phyloP scores from a whole-genome alignment of 1,140 invertebrate species.

The Euwallacea fornicatus region DNA sequence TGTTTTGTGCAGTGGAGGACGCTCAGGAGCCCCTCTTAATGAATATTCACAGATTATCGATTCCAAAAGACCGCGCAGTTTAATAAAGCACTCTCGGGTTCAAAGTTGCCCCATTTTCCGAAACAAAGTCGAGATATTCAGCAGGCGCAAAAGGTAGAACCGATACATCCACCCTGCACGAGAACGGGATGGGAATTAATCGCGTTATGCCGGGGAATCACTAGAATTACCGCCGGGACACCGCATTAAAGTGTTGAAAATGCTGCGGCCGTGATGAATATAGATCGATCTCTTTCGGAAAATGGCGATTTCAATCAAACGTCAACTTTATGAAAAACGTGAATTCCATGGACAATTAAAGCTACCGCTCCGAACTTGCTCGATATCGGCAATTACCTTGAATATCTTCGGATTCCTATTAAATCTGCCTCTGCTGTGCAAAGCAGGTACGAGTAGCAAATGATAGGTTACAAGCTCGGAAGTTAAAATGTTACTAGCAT shows the following conservation, averaged over 20 bases:
- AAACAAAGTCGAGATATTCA: too few relatives aligned
- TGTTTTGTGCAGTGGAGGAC: slow-evolving; percentile 24
- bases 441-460: slow-evolving; percentile 47
- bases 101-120: too few relatives aligned
- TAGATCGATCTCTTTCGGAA: slow-evolving; percentile 5
- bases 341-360: slow-evolving; percentile 43
- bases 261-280: slow-evolving; percentile 8
- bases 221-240: not conserved
- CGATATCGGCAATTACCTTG: slow-evolving; percentile 34
- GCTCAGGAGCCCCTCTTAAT: slow-evolving; percentile 20
- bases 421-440: slow-evolving; percentile 46
- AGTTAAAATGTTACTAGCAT: slow-evolving; percentile 50
- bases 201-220: too few relatives aligned
- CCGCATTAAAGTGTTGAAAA: slow-evolving; percentile 10
- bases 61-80: slow-evolving; percentile 12
- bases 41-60: slow-evolving; percentile 34
- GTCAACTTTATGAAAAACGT: slow-evolving; percentile 28
- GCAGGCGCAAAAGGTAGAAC: not conserved
- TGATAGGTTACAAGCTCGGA: slow-evolving; percentile 48
- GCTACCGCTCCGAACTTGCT: slow-evolving; percentile 35
- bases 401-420: slow-evolving; percentile 48
- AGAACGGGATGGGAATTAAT: too few relatives aligned
- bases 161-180: too few relatives aligned
- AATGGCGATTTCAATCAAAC: slow-evolving; percentile 30
- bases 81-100: slow-evolving; percentile 5